Conservation (phyloP, 2,888 invertebrate genomes). For the Netelia inedita region DNA sequence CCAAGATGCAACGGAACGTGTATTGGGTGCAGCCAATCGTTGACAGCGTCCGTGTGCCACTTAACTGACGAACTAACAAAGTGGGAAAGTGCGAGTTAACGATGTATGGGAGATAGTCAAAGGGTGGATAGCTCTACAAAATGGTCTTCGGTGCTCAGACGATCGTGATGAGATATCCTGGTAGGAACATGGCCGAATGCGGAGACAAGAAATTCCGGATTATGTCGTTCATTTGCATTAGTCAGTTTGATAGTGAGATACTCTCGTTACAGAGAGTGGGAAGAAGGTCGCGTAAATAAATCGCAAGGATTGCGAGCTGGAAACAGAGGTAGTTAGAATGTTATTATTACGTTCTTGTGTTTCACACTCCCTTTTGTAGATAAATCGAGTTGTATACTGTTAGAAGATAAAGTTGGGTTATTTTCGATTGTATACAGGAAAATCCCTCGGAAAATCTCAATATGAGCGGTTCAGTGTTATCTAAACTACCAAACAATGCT, state of each 20-base stretch:
- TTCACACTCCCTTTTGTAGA: too few relatives aligned
- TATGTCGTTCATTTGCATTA: neutral
- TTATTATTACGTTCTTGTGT: too few relatives aligned
- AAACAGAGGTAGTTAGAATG: too few relatives aligned
- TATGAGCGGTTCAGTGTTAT: too few relatives aligned
- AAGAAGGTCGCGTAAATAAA: too few relatives aligned
- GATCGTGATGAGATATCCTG: neutral
- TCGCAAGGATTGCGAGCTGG: too few relatives aligned
- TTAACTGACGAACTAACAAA: conserved; percentile 64
- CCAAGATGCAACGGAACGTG: conserved; percentile 55
- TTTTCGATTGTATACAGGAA: too few relatives aligned
- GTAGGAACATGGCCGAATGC: neutral
- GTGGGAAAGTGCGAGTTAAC: conserved; percentile 53
- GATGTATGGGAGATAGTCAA: conserved; percentile 18
- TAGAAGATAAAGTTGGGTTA: too few relatives aligned
- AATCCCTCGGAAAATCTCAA: too few relatives aligned
- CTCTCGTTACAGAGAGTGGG: too few relatives aligned
- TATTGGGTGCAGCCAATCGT: conserved; percentile 35
- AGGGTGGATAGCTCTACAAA: conserved; percentile 41
- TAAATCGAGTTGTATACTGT: too few relatives aligned
- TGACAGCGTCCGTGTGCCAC: conserved; percentile 43
- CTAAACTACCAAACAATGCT: too few relatives aligned
- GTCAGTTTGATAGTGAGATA: neutral
- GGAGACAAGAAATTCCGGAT: neutral
- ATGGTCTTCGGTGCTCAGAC: neutral